Evolutionary conservation across 2,113 vertebrate species (phyloP).

Genomic region (Lycaon pictus): DNA sequence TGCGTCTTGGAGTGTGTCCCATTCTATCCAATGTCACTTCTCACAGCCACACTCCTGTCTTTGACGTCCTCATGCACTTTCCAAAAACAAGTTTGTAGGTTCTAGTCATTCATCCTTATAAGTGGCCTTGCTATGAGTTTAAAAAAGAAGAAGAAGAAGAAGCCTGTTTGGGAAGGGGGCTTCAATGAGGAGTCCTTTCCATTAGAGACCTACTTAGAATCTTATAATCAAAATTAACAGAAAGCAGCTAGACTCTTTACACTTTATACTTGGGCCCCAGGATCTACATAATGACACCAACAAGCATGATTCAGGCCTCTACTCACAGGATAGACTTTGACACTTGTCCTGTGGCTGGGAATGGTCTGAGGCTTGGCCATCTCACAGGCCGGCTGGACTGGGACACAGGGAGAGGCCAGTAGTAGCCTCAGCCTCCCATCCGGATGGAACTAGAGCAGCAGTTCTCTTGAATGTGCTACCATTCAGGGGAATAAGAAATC

Average conservation of each 20-base stretch:
- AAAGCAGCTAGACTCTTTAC: background rate
- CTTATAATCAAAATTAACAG: background rate
- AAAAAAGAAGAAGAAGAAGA: background rate
- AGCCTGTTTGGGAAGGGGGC: fast-evolving
- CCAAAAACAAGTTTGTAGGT: background rate
- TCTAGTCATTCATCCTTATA: background rate
- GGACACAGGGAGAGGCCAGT: background rate
- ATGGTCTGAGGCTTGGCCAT: fast-evolving
- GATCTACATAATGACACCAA: background rate
- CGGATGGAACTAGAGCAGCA: background rate
- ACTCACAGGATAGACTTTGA: fast-evolving
- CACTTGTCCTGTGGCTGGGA: background rate
- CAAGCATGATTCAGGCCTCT: background rate
- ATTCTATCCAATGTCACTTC: background rate
- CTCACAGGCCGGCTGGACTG: background rate
- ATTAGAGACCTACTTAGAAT: background rate
- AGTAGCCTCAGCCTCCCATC: background rate
- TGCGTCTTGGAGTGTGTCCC: background rate
- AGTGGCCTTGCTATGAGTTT: background rate
- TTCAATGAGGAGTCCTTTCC: background rate
- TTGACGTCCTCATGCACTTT: background rate
- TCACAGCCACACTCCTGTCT: background rate
- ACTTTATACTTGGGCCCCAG: background rate
- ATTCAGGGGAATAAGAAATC: fast-evolving
- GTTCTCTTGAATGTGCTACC: background rate